These are phyloP conservation scores for Harpagoxenus sublaevis DNA, from an alignment of 2,888 invertebrate species.

Conservation along the genomic window DNA sequence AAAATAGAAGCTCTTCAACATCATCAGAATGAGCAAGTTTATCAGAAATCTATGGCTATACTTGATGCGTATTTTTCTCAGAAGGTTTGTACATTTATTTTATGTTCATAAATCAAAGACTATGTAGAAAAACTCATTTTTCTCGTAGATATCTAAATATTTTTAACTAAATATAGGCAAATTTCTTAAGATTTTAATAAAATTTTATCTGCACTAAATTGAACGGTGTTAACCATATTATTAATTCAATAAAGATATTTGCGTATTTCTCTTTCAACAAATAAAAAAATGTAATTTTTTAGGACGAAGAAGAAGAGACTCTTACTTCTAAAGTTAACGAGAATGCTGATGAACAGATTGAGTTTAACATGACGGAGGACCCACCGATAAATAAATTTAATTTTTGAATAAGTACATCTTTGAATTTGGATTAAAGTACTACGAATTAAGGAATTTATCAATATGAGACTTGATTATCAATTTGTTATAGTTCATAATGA, in stretches of 20 bases:
- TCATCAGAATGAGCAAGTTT: conserved; percentile 96
- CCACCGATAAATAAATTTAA: conserved; percentile 78
- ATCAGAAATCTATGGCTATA: conserved; percentile 92
- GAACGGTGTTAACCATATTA: not conserved
- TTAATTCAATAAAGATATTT: not conserved
- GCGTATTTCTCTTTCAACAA: not conserved
- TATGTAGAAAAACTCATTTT: not conserved
- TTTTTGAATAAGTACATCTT: conserved; percentile 71
- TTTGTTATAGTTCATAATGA: not conserved
- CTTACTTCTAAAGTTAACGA: conserved; percentile 73
- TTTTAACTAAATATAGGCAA: not conserved
- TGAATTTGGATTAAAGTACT: conserved; percentile 16
- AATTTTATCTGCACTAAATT: not conserved
- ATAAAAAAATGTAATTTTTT: conserved; percentile 36
- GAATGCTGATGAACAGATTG: conserved; percentile 75
- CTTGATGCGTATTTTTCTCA: conserved; percentile 93
- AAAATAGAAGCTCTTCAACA: conserved; percentile 95
- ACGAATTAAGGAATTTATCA: conserved; percentile 53
- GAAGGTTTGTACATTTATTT: conserved; percentile 82
- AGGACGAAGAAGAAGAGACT: conserved; percentile 76
- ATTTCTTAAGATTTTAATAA: not conserved
- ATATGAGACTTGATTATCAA: conserved; percentile 18
- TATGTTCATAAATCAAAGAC: not conserved
- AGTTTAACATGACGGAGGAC: conserved; percentile 77
- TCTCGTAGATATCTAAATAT: not conserved